Conservation (phyloP, 1,140 invertebrate genomes). For the Radopholus similis region DNA sequence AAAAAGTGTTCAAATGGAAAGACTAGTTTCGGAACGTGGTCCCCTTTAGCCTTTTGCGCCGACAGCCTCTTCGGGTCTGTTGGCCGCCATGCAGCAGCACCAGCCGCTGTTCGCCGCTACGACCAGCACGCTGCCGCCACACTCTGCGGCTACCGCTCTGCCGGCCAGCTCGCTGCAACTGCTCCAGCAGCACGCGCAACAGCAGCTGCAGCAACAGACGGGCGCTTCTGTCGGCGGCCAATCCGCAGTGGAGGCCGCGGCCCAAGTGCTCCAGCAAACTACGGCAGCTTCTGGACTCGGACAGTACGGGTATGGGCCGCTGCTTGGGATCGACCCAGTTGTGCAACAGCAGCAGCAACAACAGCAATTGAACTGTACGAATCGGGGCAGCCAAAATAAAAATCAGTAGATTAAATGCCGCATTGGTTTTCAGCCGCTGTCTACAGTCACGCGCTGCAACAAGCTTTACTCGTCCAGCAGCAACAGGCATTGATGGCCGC, state of each 20-base stretch:
- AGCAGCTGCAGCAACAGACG: slow-evolving; percentile 76
- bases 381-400: neutral
- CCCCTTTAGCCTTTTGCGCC: neutral
- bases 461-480: slow-evolving; percentile 81
- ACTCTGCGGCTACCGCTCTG: slow-evolving; percentile 69
- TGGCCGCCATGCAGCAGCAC: no score
- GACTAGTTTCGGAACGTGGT: no score
- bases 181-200: slow-evolving; percentile 75
- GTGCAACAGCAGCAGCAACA: slow-evolving; percentile 25
- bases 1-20: no score
- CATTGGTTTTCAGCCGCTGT: slow-evolving; percentile 72
- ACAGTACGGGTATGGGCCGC: neutral
- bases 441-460: slow-evolving; percentile 84
- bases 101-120: neutral
- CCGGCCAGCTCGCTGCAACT: slow-evolving; percentile 65
- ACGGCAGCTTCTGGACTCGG: slow-evolving; percentile 69
- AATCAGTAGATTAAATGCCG: neutral
- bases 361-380: neutral
- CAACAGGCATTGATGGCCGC: slow-evolving; percentile 75
- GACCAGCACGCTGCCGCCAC: slow-evolving; percentile 31
- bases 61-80: neutral
- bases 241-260: slow-evolving; percentile 71
- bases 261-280: slow-evolving; percentile 81
- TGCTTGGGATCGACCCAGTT: neutral
- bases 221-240: slow-evolving; percentile 75